phyloP scores from a whole-genome alignment of 2,888 invertebrate species.

The Parelbella ahira region DNA sequence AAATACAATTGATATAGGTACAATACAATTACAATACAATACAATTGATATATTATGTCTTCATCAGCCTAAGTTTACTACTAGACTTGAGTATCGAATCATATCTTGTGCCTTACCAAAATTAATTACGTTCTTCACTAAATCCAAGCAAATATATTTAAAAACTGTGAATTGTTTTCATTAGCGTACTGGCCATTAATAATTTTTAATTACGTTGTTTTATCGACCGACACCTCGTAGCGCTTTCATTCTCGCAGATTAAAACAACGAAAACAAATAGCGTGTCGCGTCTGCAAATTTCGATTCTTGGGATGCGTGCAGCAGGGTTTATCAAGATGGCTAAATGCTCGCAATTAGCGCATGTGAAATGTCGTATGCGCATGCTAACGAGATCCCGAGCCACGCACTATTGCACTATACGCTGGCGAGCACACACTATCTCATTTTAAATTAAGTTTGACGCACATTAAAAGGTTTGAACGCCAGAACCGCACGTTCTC shows the following conservation, averaged over 20 bases:
- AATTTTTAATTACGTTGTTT: constrained; percentile 25
- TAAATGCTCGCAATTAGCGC: constrained; percentile 77
- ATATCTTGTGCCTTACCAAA: too few relatives aligned
- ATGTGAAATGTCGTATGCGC: constrained; percentile 77
- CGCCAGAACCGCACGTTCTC: too few relatives aligned
- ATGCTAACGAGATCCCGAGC: constrained; percentile 74
- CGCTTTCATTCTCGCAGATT: constrained; percentile 10
- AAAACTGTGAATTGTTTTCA: too few relatives aligned
- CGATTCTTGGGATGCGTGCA: constrained; percentile 51
- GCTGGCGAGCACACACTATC: constrained; percentile 32
- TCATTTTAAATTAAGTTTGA: constrained; percentile 25
- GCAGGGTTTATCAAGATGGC: constrained; percentile 71
- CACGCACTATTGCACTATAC: constrained; percentile 43
- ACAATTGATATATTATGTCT: too few relatives aligned
- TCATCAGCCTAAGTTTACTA: too few relatives aligned
- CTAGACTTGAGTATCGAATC: too few relatives aligned
- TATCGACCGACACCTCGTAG: constrained; percentile 6
- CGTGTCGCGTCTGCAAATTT: constrained; percentile 40
- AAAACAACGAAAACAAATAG: constrained; percentile 27
- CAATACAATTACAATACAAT: too few relatives aligned
- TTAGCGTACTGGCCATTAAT: constrained; percentile 16
- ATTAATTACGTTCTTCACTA: too few relatives aligned
- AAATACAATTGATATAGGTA: too few relatives aligned
- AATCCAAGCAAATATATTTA: too few relatives aligned
- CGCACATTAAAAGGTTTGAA: too few relatives aligned